Evolutionary conservation across 2,113 vertebrate genomes (phyloP), one percentile per base, ranked within the genome.

Genomic region (Alethe castanea): DNA sequence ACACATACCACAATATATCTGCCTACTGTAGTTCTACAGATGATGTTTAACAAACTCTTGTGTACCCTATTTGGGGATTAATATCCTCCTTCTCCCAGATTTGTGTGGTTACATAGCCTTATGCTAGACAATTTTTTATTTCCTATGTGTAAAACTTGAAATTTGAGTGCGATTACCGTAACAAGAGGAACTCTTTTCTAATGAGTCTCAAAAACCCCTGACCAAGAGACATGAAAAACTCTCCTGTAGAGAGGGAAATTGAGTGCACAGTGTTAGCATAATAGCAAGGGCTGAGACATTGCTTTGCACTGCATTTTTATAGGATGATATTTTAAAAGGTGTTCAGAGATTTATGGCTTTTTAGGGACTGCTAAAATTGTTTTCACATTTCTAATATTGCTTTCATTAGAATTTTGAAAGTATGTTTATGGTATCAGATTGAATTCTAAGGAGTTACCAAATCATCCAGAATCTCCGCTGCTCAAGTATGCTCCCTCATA

Each of bases 331-430:
- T 96, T 92, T 94, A 61, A 95, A 97, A 95, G 33, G 38, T 83
- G 85, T 69, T 94, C 61, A 8, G 60, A 74, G 71, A 94, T 88
- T 80, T 95, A 95, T 92, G 81, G 79, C 80, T 85, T 96, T 92
- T 95, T 77, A 62, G 71, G 92, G 73, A 94, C 85, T 91, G 94
- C 81, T 91, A 67, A 87, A 95, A 97, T 96, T 96, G 86, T 96
- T 97, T 98, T 96, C 93, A 88, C 65, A 53, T 88, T 92, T 94
- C 64, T 94, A 93, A 69, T 90, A 95, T 57, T 85, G 77, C 78
- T 96, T 97, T 96, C 83, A 95, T 97, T 97, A 96, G 90, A 92
- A 88, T 85, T 74, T 86, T 65, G 80, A 57, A 96, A 95, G 92
- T 81, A 60, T 84, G 62, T 88, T 96, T 95, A 89, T 14, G 28